A percentile compares a stretch with the other conserved stretches of the same genome.
Evolutionary conservation across 92 coral and sea anemone species (phyloP).

Genomic region (Bergia puertoricense): DNA sequence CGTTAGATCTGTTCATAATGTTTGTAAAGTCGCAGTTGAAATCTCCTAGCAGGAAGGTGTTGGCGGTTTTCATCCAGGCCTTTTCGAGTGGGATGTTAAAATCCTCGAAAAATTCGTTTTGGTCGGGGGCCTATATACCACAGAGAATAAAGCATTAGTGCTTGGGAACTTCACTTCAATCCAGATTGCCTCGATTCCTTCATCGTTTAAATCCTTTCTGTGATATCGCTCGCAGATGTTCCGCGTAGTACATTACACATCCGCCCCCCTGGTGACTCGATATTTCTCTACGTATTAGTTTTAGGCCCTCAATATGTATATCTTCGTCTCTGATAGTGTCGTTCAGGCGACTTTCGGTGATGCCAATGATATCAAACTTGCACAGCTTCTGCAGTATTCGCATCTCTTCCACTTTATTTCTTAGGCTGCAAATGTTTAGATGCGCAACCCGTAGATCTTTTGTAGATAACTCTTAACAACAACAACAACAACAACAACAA

Average conservation of each 20-base stretch:
- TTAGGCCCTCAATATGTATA: slow-evolving; percentile 32
- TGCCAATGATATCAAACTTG: slow-evolving; percentile 45
- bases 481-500: too few relatives aligned
- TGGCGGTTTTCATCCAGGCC: slow-evolving; percentile 49
- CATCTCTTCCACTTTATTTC: slow-evolving; percentile 42
- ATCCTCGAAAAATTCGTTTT: slow-evolving; percentile 35
- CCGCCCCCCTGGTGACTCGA: slow-evolving; percentile 42
- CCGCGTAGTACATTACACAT: slow-evolving; percentile 46
- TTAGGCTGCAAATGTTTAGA: neutral
- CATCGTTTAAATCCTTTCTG: slow-evolving; percentile 41
- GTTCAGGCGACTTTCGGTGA: slow-evolving; percentile 44
- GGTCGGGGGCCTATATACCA: slow-evolving; percentile 50
- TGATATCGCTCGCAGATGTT: slow-evolving; percentile 38
- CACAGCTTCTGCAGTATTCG: slow-evolving; percentile 28
- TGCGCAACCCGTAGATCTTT: neutral
- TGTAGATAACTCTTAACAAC: neutral
- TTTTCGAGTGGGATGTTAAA: slow-evolving; percentile 42
- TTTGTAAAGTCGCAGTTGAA: slow-evolving; percentile 48
- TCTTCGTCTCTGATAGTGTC: neutral
- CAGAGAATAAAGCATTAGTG: slow-evolving; percentile 46
- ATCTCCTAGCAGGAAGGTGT: slow-evolving; percentile 50
- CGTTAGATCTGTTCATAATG: neutral
- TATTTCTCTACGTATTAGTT: slow-evolving; percentile 38
- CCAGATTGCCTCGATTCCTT: slow-evolving; percentile 51
- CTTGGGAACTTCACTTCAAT: slow-evolving; percentile 49